Evolutionary conservation across 2,113 vertebrate genomes (phyloP).

Genomic region (Trochalopteron elliotii): DNA sequence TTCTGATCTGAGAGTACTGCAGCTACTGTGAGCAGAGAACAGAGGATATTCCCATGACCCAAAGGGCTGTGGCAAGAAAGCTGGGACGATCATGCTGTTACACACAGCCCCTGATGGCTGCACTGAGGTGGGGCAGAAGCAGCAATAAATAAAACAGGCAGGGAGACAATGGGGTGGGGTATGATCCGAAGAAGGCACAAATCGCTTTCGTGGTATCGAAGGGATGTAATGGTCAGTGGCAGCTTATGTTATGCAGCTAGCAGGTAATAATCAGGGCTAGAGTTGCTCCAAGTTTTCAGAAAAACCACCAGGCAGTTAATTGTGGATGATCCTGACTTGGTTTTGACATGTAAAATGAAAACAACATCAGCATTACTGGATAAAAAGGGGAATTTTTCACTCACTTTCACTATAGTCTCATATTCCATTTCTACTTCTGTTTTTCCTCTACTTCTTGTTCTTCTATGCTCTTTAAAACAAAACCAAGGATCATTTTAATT

Average conservation of each 20-base stretch:
- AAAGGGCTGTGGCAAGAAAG: constrained; percentile 9
- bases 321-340: constrained; percentile 33
- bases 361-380: constrained; percentile 69
- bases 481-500: constrained; percentile 74
- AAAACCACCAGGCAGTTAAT: constrained; percentile 46
- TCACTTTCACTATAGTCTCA: constrained; percentile 77
- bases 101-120: constrained; percentile 12
- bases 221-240: constrained; percentile 25
- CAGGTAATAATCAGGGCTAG: constrained; percentile 20
- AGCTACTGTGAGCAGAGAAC: constrained; percentile 68
- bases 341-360: constrained; percentile 66
- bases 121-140: constrained; percentile 26
- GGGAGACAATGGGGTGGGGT: constrained; percentile 25
- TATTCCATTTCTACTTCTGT: constrained; percentile 75
- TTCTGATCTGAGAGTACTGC: constrained; percentile 51
- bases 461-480: constrained; percentile 78
- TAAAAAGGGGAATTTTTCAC: constrained; percentile 74
- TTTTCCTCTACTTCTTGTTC: constrained; percentile 77
- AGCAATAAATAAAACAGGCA: constrained; percentile 49
- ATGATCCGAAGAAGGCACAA: constrained; percentile 22
- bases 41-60: background rate
- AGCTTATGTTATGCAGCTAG: constrained; percentile 30
- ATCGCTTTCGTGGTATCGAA: background rate
- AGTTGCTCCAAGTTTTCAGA: constrained; percentile 14
- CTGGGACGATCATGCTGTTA: constrained; percentile 7